Evolutionary conservation across 2,797 vertebrate species (phyloP), one percentile per base, ranked within the genome.

Genomic region (Pyrocephalus nanus): DNA sequence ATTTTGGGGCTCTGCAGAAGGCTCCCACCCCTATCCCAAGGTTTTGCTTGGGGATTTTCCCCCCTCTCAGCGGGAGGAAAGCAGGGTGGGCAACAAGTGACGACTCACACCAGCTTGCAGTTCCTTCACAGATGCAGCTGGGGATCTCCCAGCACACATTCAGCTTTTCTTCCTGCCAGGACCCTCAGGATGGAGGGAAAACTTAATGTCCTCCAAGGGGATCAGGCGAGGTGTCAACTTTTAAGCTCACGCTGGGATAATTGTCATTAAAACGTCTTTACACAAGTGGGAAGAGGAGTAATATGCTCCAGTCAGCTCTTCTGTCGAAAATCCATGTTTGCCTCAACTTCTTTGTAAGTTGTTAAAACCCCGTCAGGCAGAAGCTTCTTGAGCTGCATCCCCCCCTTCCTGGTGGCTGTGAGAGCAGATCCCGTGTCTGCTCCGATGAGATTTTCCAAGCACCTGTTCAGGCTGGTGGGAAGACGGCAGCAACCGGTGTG

Each of bases 401-500:
- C 30, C n/a, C 27, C 18, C 58, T 61, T 55, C 5, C 38, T 6
- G n/a, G 62, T 2, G 2, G 75, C 72, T 48, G 15, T 2, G 12
- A 6, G 10, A 88, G 58, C 76, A 79, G 86, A 71, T 72, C 67
- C 79, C 6, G 0, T 64, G 42, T 48, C 64, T 26, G 42, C 70
- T 82, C 62, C 11, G 2, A 62, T 10, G 65, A 60, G 61, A 75
- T 82, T 75, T 45, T 48, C 90, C 30, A 58, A 96, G 93, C 45
- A 92, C 45, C 85, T 95, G 89, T 97, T 86, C 38, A 95, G 55
- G 86, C 45, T 38, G 80, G 43, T 5, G 1, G 86, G 18, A 92
- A 92, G 84, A 58, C 48, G 88, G 88, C 73, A 70, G 80, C 70
- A 30, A 66, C 26, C 1, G 0, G 76, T 50, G 50, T 51, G 51